A percentile compares a stretch with the other conserved stretches of the same genome.
phyloP scores from a whole-genome alignment of 2,888 invertebrate genomes.

The Xiphydria camelus region DNA sequence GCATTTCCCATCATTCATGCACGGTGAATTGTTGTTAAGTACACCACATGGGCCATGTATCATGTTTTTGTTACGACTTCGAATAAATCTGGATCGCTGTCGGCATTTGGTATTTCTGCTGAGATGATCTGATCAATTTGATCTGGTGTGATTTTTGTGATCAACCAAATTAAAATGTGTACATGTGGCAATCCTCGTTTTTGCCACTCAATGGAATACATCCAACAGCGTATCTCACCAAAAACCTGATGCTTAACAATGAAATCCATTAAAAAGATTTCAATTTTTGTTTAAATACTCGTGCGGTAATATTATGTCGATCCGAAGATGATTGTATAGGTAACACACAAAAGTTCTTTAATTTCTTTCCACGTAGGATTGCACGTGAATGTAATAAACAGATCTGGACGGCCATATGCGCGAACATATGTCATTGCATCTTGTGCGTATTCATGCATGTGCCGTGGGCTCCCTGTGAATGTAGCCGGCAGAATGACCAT shows the following conservation, averaged over 20 bases:
- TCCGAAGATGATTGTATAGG: constrained; percentile 34
- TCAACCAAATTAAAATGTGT: constrained; percentile 40
- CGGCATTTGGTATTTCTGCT: constrained; percentile 32
- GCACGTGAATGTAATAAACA: constrained; percentile 45
- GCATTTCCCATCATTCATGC: constrained; percentile 52
- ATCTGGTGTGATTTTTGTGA: constrained; percentile 11
- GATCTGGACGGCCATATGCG: constrained; percentile 42
- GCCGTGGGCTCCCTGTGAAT: constrained; percentile 42
- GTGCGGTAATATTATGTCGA: constrained; percentile 38
- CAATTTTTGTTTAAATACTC: constrained; percentile 28
- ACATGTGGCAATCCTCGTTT: constrained; percentile 41
- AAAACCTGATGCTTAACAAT: constrained; percentile 30
- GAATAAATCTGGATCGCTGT: constrained; percentile 25
- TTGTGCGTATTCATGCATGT: constrained; percentile 47
- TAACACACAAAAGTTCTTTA: too few species aligned
- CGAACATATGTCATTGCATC: constrained; percentile 45
- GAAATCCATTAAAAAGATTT: constrained; percentile 19
- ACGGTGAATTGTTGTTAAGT: constrained; percentile 45
- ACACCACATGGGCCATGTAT: constrained; percentile 55
- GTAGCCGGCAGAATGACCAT: constrained; percentile 36
- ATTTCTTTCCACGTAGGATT: constrained; percentile 45
- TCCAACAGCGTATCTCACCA: constrained; percentile 33
- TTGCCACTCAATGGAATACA: constrained; percentile 44
- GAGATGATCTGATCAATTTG: constrained; percentile 25
- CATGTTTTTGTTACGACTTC: constrained; percentile 49